Evolutionary conservation across 1,140 invertebrate species (phyloP).

Genomic region (Streblospio benedicti): DNA sequence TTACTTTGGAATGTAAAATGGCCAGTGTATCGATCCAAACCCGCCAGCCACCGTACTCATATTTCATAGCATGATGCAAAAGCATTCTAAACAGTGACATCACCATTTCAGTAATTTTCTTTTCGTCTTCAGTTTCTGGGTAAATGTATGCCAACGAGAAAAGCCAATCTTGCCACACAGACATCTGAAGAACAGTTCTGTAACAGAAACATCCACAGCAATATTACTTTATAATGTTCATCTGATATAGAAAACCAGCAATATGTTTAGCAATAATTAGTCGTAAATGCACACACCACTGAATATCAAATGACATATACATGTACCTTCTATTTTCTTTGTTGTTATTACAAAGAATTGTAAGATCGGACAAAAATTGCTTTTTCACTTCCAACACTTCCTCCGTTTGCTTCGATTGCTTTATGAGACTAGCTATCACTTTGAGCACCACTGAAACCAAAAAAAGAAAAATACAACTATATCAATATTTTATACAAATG

Average conservation of each 20-base stretch:
- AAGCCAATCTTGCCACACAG: constrained; percentile 99
- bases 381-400: constrained; percentile 85
- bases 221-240: neutral
- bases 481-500: constrained; percentile 17
- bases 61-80: constrained; percentile 96
- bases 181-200: constrained; percentile 96
- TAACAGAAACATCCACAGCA: constrained; percentile 10
- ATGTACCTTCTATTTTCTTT: constrained; percentile 74
- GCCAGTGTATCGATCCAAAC: constrained; percentile 99
- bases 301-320: neutral
- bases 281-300: neutral
- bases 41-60: constrained; percentile 99
- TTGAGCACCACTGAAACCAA: constrained; percentile 82
- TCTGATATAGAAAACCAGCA: neutral
- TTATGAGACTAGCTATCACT: constrained; percentile 91
- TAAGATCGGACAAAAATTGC: constrained; percentile 94
- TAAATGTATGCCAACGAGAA: constrained; percentile 98
- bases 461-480: constrained; percentile 19
- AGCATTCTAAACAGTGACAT: constrained; percentile 95
- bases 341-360: constrained; percentile 90
- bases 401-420: constrained; percentile 88
- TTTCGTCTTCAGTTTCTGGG: constrained; percentile 86
- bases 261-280: neutral
- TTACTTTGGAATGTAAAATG: constrained; percentile 96
- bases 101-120: constrained; percentile 96